Evolutionary conservation across 1,140 invertebrate species (phyloP), one percentile per base, ranked within the genome.

Genomic region (Leptopilina boulardi): DNA sequence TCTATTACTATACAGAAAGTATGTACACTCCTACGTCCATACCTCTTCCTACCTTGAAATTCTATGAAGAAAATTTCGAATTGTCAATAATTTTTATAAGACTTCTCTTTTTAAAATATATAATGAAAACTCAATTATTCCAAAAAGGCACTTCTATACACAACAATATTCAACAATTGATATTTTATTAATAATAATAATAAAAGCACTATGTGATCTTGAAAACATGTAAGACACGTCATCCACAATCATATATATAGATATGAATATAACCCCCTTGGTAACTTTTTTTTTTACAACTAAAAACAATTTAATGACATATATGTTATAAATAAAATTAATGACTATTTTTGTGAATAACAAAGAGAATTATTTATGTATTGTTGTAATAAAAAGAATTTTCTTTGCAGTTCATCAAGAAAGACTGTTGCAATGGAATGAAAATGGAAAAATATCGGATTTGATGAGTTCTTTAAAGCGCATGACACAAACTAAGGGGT

Each of bases 391-490:
- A 3, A 66, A 5, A n/a, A 66, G 3, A 6, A 66, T 13, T 66
- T 66, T 34, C 59, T 66, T 66, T 30, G 2, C 38, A 71, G 70
- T 15, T 71, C 18, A 71, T 41, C 59, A 66, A 66, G 59, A 66
- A 26, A 73, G 71, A 71, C 72, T 42, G 26, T 73, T 66, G 51
- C 42, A 54, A 51, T 51, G 41, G 76, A 10, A 38, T 23, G 47
- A 51, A 70, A 71, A 47, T 56, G 71, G 41, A 70, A 30, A 51
- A 75, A 38, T 42, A 70, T 78, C 75, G 34, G 73, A 79, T 73
- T 51, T 76, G 75, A 83, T 70, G 73, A 77, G 80, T 56, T 73
- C 77, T 9, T 73, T 56, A 10, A 54, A 72, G 80, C 83, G 80
- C 81, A 79, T 78, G 75, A 72, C 77, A 73, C 73, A 78, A 21